Conservation (phyloP, 2,797 vertebrate genomes). For the Fundulus diaphanus region DNA sequence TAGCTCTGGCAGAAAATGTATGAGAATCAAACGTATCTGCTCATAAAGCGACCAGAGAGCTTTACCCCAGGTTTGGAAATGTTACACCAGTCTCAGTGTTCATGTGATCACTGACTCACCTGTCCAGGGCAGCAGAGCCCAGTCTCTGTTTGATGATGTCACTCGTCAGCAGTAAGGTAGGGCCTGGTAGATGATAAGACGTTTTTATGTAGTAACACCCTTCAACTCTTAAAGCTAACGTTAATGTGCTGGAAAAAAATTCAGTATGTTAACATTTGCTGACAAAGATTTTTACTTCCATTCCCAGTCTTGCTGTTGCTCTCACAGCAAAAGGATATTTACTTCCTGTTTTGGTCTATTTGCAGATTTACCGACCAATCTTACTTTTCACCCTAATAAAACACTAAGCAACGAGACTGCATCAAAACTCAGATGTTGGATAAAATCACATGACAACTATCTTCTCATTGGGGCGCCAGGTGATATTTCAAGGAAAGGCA, state of each 20-base stretch:
- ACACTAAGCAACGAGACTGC: not conserved
- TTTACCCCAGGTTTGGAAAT: not conserved
- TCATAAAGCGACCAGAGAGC: not conserved
- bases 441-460: not conserved
- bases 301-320: not conserved
- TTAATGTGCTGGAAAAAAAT: not conserved
- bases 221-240: not conserved
- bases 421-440: not conserved
- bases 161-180: constrained; percentile 89
- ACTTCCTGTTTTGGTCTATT: not conserved
- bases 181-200: constrained; percentile 76
- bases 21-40: not conserved
- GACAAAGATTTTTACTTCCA: not conserved
- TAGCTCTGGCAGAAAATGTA: not conserved
- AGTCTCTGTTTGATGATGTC: constrained; percentile 92
- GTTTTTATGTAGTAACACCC: not conserved
- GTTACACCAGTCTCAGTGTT: not conserved
- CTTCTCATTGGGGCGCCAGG: not conserved
- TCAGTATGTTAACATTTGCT: no score
- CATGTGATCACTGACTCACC: constrained; percentile 67
- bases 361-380: not conserved
- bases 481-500: not conserved
- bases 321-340: not conserved
- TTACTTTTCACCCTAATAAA: not conserved
- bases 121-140: constrained; percentile 91